Evolutionary conservation across 2,888 invertebrate species (phyloP), one percentile per base, ranked within the genome.

Genomic region (Dasypogon diadema): DNA sequence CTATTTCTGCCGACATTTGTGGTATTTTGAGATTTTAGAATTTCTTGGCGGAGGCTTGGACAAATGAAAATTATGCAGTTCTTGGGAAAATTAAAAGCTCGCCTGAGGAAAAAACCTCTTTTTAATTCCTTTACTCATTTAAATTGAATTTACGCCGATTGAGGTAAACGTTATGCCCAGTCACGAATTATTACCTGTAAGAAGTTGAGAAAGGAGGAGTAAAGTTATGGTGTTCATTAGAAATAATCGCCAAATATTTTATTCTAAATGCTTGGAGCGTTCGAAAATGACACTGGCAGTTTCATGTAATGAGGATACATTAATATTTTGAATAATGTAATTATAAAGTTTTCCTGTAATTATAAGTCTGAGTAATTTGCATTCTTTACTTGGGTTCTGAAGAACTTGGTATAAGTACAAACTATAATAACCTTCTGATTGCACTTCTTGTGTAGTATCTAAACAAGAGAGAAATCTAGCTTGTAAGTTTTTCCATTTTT

Each of bases 1-100:
- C 63, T 63, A 63, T 37, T n/a, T 63, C 34, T 63, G 63, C 63
- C 37, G 63, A 63, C 63, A 63, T 63, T 63, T 63, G 37, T 63
- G 22, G n/a, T 63, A 37, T 42, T n/a, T 21, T 21, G 63, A 21
- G 21, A 16, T 42, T 21, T 34, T 21, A 42, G 21, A 0, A 63
- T 18, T 42, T 34, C 42, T 42, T 22, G n/a, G n/a, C n/a, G n/a
- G 30, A 30, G 30, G 8, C 30, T 30, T 30, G 30, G 30, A 30
- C 3, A 3, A 30, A 30, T n/a, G n/a, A n/a, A n/a, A n/a, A n/a
- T n/a, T n/a, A 2, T 18, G 12, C 14, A 30, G 37, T 30, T 8
- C 22, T 58, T 24, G 30, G 30, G 24, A 58, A 34, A 58, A 58
- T 56, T 58, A 14, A 58, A 30, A 58, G 26, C 14, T 14, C 14